These are phyloP conservation scores for Eulacestoma nigropectus DNA, from an alignment of 2,113 vertebrate species.

Conservation along the genomic window DNA sequence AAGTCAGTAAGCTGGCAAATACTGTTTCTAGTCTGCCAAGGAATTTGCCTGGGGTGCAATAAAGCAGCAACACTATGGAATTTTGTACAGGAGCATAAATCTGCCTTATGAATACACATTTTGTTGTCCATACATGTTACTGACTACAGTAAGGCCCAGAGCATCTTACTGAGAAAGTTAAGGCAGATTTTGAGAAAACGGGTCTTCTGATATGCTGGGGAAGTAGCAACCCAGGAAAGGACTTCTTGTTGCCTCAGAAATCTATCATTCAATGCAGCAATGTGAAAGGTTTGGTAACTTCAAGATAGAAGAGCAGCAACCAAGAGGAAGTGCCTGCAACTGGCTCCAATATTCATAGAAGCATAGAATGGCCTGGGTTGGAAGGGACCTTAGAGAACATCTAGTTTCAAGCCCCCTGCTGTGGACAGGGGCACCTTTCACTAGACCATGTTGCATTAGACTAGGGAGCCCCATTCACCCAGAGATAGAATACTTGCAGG, in stretches of 20 bases:
- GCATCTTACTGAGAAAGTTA: not conserved
- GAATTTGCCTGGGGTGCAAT: not conserved
- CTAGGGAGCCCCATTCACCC: not conserved
- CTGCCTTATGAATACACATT: fast-evolving
- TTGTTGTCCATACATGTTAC: too few species aligned
- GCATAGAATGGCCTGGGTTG: not conserved
- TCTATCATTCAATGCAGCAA: not conserved
- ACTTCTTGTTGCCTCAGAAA: not conserved
- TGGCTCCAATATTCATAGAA: not conserved
- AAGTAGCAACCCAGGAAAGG: not conserved
- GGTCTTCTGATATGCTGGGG: not conserved
- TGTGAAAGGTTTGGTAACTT: not conserved
- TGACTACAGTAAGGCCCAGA: not conserved
- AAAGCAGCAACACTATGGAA: not conserved
- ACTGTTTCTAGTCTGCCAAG: not conserved
- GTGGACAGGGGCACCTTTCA: not conserved
- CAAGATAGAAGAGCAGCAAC: not conserved
- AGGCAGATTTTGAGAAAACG: not conserved
- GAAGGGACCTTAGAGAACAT: not conserved
- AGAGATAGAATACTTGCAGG: not conserved
- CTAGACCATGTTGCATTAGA: not conserved
- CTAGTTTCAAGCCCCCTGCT: not conserved
- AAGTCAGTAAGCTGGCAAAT: fast-evolving
- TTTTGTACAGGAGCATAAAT: not conserved
- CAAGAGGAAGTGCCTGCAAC: not conserved